A percentile compares a stretch with the other conserved stretches of the same genome.
phyloP scores from a whole-genome alignment of 2,797 vertebrate genomes.

The Acrossocheilus wenchowensis region DNA sequence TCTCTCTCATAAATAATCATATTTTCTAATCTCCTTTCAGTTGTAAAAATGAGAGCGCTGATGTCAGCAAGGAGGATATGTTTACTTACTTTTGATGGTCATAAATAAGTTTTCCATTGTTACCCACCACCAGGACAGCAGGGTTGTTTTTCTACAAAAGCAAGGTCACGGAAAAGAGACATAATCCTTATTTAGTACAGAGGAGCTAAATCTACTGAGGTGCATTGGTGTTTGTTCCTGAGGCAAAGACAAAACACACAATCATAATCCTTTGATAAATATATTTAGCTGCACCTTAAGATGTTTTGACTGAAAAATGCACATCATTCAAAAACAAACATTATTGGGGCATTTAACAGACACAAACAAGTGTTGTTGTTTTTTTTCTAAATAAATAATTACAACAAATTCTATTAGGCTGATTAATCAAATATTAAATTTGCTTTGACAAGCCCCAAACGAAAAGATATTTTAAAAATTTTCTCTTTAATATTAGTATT shows the following conservation, averaged over 20 bases:
- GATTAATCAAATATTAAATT: neutral
- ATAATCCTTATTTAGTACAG: slow-evolving; percentile 44
- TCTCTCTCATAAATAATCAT: slow-evolving; percentile 74
- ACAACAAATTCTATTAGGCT: neutral
- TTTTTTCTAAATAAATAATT: neutral
- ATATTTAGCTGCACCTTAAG: slow-evolving; percentile 13
- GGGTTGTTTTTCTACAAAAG: slow-evolving; percentile 96
- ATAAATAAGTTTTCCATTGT: slow-evolving; percentile 92
- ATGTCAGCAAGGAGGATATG: slow-evolving; percentile 62
- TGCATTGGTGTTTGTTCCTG: slow-evolving; percentile 2
- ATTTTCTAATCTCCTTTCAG: slow-evolving; percentile 79
- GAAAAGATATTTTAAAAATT: neutral
- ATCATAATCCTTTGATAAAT: slow-evolving; percentile 31
- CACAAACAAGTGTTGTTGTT: neutral
- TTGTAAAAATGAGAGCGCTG: slow-evolving; percentile 66
- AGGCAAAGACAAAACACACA: neutral
- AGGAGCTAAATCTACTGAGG: slow-evolving; percentile 11
- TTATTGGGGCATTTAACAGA: neutral
- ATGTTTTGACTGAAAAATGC: slow-evolving; percentile 23
- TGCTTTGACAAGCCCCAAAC: neutral
- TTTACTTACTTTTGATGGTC: slow-evolving; percentile 96
- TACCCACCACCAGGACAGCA: slow-evolving; percentile 89
- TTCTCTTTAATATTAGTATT: neutral
- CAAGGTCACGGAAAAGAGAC: slow-evolving; percentile 35
- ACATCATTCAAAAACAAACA: neutral